Base-by-base conservation (phyloP, 2,113 vertebrate genomes). In the Pica pica region DNA sequence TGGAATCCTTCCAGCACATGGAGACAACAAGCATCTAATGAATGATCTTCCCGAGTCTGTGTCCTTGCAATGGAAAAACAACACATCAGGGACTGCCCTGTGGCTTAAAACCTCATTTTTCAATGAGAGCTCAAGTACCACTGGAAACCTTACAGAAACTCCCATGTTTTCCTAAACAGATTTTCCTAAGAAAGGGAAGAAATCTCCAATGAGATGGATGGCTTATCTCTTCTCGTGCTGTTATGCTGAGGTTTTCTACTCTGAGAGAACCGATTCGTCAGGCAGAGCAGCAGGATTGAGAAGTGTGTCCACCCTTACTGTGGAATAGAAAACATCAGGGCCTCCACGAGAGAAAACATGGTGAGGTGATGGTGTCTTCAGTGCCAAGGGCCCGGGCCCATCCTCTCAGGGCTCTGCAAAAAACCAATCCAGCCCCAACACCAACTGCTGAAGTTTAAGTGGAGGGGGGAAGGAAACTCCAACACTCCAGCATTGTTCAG, bases 41-140 rank as follows among this genome's bases (percentile, higher is more conserved):
- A 97, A 96, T 96, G 87, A 96, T 93, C 69, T 93, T 97, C 86
- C 92, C 1, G 4, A 95, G 57, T 55, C 87, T 74, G 37, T 63
- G 73, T 92, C 85, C 92, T 93, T 91, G 88, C 74, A 89, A 85
- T 69, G 69, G 91, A 93, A 95, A 98, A 97, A 94, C 83, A 94
- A 39, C 0, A 0, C 6, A 90, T 74, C 78, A 91, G 89, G 83
- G 89, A 56, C 75, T 94, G 76, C 9, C n/a, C 6, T 49, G 69
- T 90, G 79, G 46, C 73, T 94, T 96, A 91, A 86, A 95, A 86
- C 69, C 91, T 96, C 76, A 53, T 90, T 96, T 97, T 97, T 93
- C 94, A 87, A 93, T 33, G 52, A 92, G 82, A 59, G 68, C 74
- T 97, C 55, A 33, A 95, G 88, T 93, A 75, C 70, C 85, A 61